These are phyloP conservation scores for Gnatocerus cornutus DNA, from an alignment of 2,888 invertebrate genomes.

Conservation along the genomic window DNA sequence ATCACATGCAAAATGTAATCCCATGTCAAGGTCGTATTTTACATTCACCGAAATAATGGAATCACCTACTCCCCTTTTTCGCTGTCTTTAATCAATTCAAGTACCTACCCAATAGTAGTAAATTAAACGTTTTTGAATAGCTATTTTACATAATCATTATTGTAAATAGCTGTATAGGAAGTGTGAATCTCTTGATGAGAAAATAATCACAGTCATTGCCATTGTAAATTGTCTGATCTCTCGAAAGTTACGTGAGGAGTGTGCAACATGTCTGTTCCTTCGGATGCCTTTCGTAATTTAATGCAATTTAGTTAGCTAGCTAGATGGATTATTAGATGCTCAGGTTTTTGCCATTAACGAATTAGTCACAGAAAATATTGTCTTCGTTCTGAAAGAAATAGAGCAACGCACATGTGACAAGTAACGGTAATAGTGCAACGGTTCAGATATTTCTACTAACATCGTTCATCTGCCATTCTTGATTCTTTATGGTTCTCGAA, in stretches of 20 bases:
- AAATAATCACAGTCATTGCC: slow-evolving; percentile 16
- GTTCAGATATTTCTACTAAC: slow-evolving; percentile 10
- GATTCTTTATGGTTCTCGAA: slow-evolving; percentile 5
- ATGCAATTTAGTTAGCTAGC: slow-evolving; percentile 24
- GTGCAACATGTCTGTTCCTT: slow-evolving; percentile 22
- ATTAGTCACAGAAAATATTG: slow-evolving; percentile 24
- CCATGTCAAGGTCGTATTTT: neutral
- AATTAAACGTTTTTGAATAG: neutral
- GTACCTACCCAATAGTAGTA: neutral
- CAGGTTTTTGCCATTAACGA: slow-evolving; percentile 42
- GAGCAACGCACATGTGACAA: slow-evolving; percentile 34
- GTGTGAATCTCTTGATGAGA: slow-evolving; percentile 28
- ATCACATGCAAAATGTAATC: slow-evolving; percentile 1
- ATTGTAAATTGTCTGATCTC: slow-evolving; percentile 3
- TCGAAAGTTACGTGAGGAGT: slow-evolving; percentile 1
- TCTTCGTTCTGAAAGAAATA: slow-evolving; percentile 24
- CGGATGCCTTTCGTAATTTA: slow-evolving; percentile 22
- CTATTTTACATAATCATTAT: slow-evolving; percentile 6
- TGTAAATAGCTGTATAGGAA: slow-evolving; percentile 13
- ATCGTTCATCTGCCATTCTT: neutral
- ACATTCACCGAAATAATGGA: slow-evolving; percentile 21
- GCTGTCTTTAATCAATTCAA: slow-evolving; percentile 3
- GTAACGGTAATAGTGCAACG: slow-evolving; percentile 35
- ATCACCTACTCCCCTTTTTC: slow-evolving; percentile 1
- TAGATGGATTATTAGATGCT: slow-evolving; percentile 28